Percentiles rank a stretch among this genome's conserved stretches.
These are phyloP conservation scores for Chamaetylas fuelleborni DNA, from an alignment of 2,113 vertebrate genomes.

Conservation along the genomic window DNA sequence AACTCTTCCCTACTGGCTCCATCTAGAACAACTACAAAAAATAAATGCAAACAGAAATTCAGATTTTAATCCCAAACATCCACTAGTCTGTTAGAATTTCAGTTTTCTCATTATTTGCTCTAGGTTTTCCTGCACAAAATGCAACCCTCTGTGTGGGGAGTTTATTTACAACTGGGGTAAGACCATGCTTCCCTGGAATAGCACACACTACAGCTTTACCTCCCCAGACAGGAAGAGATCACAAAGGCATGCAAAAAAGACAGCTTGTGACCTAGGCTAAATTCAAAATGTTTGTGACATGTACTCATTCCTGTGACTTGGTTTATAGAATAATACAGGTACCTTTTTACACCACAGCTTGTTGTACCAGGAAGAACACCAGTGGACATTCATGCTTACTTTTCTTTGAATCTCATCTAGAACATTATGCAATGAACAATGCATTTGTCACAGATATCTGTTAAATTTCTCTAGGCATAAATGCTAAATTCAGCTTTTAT, in stretches of 20 bases:
- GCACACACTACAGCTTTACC: background rate
- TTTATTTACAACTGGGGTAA: background rate
- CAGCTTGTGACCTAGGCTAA: background rate
- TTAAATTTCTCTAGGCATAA: background rate
- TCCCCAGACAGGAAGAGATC: background rate
- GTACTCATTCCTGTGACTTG: background rate
- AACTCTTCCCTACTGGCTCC: background rate
- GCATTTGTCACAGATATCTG: background rate
- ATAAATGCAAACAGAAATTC: background rate
- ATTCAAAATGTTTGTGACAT: background rate
- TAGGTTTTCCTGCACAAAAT: background rate
- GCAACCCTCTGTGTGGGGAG: background rate
- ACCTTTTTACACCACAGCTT: background rate
- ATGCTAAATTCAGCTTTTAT: background rate
- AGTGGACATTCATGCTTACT: rapidly evolving
- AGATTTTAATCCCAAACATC: background rate
- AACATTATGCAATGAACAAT: background rate
- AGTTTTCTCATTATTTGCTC: background rate
- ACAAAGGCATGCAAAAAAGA: background rate
- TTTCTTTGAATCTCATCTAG: background rate
- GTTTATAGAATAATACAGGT: background rate
- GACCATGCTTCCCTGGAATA: background rate
- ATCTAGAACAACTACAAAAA: background rate
- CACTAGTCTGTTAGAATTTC: background rate
- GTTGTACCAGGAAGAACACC: background rate